Base-by-base conservation (phyloP, 37 sponge, comb jelly and placozoan species). In the Chondrosia reniformis region DNA sequence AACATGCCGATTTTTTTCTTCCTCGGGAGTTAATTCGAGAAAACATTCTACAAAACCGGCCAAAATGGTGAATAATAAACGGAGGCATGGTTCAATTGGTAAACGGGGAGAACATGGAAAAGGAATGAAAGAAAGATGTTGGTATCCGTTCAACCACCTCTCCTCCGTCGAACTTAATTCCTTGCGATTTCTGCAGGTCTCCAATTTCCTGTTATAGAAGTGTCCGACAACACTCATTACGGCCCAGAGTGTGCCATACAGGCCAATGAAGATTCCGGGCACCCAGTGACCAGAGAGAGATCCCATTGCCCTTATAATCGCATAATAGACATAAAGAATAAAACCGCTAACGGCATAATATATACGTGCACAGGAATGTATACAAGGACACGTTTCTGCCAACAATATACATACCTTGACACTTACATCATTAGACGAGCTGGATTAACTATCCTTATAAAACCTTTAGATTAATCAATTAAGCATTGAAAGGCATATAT, bases 81-180 rank as follows among this genome's bases (percentile, higher is more conserved):
- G 39, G 24, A 34, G 15, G 7, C 39, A 43, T 44, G 72, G 36
- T 24, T 69, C 72, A 2, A 40, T 24, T 13, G 72, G 72, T 40
- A 69, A 1, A 1, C 72, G 41, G 72, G 72, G 72, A 21, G 72
- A 41, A 69, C 43, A 69, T 22, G 72, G 22, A 5, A 69, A 34
- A 24, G 72, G 72, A 25, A 69, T 36, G 10, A 41, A 69, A 17
- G 72, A 37, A 25, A 24, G 24, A 24, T 69, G 10, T 19, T 69
- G 4, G 37, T 34, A 40, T 1, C 37, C 41, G 2, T 66, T 4
- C 67, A 5, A 3, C 38, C 41, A 40, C 15, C 72, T 1, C 5
- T 17, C 44, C 44, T n/a, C 5, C 37, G 39, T 41, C n/a, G 4
- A 19, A 44, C 42, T 44, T 3, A 43, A 43, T 40, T 25, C 42